Conservation (phyloP, 2,113 vertebrate species). For the Ciconia maguari region DNA sequence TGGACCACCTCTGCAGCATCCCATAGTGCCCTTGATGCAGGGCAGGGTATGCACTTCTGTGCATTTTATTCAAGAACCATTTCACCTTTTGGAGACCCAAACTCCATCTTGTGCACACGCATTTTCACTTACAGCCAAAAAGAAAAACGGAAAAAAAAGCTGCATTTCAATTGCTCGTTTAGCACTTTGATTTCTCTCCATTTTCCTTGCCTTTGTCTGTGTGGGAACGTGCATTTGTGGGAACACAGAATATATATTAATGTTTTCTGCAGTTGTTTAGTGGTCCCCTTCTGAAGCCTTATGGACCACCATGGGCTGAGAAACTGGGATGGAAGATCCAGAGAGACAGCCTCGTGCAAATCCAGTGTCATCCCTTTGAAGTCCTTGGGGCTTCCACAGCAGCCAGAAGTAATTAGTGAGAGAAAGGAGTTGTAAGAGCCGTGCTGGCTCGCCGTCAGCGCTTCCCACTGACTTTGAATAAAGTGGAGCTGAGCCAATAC, state of each 20-base stretch:
- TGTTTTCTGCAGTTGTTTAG: slow-evolving; percentile 19
- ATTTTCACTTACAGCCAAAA: neutral
- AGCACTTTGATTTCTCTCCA: slow-evolving; percentile 9
- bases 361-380: slow-evolving; percentile 28
- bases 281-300: neutral
- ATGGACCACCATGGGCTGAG: slow-evolving; percentile 38
- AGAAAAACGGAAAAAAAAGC: neutral
- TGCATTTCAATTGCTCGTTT: slow-evolving; percentile 6
- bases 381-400: neutral
- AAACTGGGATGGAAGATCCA: neutral
- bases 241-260: neutral
- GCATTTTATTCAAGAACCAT: neutral
- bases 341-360: neutral
- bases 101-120: neutral
- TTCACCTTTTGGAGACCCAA: neutral
- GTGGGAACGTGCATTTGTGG: slow-evolving; percentile 32
- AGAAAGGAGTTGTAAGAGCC: neutral
- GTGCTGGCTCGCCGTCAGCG: neutral
- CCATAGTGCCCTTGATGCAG: neutral
- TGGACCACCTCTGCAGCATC: neutral
- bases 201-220: slow-evolving; percentile 20
- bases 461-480: neutral
- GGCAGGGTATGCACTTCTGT: neutral
- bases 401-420: slow-evolving; percentile 53
- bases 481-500: neutral